phyloP scores from a whole-genome alignment of 2,888 invertebrate genomes.

The Stenolophus ochropezus region DNA sequence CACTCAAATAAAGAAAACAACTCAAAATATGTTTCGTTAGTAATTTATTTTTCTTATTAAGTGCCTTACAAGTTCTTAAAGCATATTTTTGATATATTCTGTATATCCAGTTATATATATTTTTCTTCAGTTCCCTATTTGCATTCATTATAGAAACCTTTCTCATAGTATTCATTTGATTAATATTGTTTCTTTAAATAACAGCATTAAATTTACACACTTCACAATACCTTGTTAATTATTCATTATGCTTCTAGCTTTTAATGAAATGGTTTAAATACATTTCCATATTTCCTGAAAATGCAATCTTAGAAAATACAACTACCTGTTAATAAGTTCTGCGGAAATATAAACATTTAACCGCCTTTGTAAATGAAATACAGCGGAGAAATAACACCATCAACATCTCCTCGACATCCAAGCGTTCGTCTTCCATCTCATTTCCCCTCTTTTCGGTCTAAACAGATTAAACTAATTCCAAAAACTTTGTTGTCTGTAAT shows the following conservation, averaged over 20 bases:
- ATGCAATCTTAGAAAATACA: background rate
- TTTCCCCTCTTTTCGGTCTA: background rate
- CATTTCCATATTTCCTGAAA: background rate
- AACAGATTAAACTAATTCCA: constrained; percentile 6
- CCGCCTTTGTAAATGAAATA: background rate
- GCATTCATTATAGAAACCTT: no score
- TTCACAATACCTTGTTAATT: no score
- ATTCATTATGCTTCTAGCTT: background rate
- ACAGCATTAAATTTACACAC: no score
- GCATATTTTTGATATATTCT: no score
- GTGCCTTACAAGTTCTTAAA: no score
- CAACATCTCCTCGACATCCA: background rate
- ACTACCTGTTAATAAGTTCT: background rate
- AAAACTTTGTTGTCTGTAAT: constrained; percentile 4
- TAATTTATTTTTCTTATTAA: no score
- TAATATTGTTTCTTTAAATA: no score
- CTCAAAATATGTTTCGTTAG: no score
- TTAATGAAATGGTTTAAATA: background rate
- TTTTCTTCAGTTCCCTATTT: no score
- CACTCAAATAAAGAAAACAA: no score
- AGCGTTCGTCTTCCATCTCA: background rate
- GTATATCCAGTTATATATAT: no score
- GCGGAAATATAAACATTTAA: background rate
- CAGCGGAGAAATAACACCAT: background rate
- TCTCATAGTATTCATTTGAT: no score